Base-by-base conservation (phyloP, 2,888 invertebrate genomes). In the Dicyrtomina minuta region DNA sequence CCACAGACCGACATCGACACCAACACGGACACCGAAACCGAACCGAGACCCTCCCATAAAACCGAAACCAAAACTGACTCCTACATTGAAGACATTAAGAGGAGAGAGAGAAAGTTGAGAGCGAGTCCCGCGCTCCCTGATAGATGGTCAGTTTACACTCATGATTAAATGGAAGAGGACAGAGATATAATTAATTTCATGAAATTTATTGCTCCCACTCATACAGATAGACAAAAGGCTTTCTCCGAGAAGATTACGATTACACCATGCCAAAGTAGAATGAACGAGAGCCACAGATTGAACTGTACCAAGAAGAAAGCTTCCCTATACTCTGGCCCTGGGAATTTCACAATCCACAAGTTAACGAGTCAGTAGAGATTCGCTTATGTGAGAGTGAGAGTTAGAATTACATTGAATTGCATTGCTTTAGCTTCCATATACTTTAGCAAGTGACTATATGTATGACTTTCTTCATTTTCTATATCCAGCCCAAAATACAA, bases 141-240 rank as follows among this genome's bases (percentile, higher is more conserved):
- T 49, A 17, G 49, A 49, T 6, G 49, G 49, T 49, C 49, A 17
- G 20, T 49, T 49, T 49, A 17, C 49, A 49, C 49, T 20, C 49
- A 15, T 20, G 49, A n/a, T n/a, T n/a, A n/a, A n/a, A n/a, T n/a
- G n/a, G n/a, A 39, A 15, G 41, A 15, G 20, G 43, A 41, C 43
- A 59, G n/a, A 59, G 41, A 41, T 41, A 44, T 44, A 60, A 60
- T 60, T 60, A 60, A 43, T 60, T 60, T 17, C 26, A n/a, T n/a
- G 13, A 26, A 56, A 56, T 56, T 56, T 56, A 56, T 60, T 10
- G 60, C 44, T 22, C 12, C 26, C 22, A n/a, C n/a, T n/a, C n/a
- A n/a, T n/a, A n/a, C n/a, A n/a, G n/a, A n/a, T n/a, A n/a, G n/a
- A n/a, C n/a, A n/a, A n/a, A n/a, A n/a, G n/a, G n/a, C n/a, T n/a